phyloP scores from a whole-genome alignment of 2,888 invertebrate species.

The Oxystoma pomonae region DNA sequence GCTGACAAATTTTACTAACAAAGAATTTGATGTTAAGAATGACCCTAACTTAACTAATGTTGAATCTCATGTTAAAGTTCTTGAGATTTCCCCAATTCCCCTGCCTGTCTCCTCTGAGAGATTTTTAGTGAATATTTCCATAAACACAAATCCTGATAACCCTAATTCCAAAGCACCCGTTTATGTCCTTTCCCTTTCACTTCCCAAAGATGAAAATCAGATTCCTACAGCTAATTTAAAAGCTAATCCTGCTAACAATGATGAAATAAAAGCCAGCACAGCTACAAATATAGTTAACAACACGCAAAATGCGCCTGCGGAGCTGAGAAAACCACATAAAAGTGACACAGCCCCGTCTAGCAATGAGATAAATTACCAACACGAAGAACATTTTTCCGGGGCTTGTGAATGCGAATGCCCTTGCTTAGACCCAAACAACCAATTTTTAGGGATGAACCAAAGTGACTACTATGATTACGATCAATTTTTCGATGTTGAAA shows the following conservation, averaged over 20 bases:
- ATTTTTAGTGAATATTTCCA: conserved; percentile 77
- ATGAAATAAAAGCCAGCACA: conserved; percentile 43
- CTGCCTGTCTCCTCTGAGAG: conserved; percentile 49
- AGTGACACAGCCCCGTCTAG: not conserved
- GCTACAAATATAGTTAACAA: conserved; percentile 50
- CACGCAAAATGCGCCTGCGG: conserved; percentile 23
- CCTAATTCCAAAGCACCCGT: conserved; percentile 58
- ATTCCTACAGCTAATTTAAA: not conserved
- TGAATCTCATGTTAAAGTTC: conserved; percentile 37
- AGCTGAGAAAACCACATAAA: not conserved
- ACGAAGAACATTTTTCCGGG: conserved; percentile 41
- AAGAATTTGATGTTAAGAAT: conserved; percentile 28
- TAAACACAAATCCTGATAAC: conserved; percentile 64
- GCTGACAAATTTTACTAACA: conserved; percentile 34
- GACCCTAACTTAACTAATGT: conserved; percentile 30
- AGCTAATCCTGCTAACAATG: conserved; percentile 61
- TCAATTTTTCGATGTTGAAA: conserved; percentile 16
- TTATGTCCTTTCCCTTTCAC: conserved; percentile 76
- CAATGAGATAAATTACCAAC: not conserved
- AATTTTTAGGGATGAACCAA: conserved; percentile 37
- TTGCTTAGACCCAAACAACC: conserved; percentile 52
- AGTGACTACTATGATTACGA: conserved; percentile 32
- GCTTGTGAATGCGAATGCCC: conserved; percentile 74
- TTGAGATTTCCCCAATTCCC: conserved; percentile 38
- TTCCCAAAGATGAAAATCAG: conserved; percentile 60